A percentile compares a stretch with the other conserved stretches of the same genome.
Conservation (phyloP, 2,888 invertebrate species). For the Epirrhoe alternata region DNA sequence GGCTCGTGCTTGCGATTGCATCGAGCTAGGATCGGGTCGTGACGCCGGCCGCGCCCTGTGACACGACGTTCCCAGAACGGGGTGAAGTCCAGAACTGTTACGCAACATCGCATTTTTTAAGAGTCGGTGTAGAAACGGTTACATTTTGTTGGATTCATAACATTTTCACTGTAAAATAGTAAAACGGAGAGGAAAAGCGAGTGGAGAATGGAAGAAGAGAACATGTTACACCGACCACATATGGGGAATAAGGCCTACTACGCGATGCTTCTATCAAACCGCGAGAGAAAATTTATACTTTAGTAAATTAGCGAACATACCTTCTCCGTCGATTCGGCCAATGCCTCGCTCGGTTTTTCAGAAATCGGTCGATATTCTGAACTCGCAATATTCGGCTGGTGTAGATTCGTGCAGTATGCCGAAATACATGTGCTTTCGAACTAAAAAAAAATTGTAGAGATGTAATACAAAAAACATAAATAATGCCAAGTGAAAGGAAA, state of each 20-base stretch:
- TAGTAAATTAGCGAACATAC: too few relatives aligned
- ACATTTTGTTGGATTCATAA: not conserved
- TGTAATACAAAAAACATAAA: not conserved
- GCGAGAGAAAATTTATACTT: too few relatives aligned
- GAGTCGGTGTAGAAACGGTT: not conserved
- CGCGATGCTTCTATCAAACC: too few relatives aligned
- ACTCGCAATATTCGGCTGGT: slow-evolving; percentile 24
- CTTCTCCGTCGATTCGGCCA: slow-evolving; percentile 1
- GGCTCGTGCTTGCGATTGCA: slow-evolving; percentile 60
- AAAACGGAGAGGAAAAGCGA: too few relatives aligned
- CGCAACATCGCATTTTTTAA: slow-evolving; percentile 46
- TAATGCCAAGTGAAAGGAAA: too few relatives aligned
- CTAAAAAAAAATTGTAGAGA: slow-evolving; percentile 29
- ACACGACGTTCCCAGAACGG: slow-evolving; percentile 45
- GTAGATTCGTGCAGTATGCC: slow-evolving; percentile 50
- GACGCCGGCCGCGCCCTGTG: slow-evolving; percentile 53
- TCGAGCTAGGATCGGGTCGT: slow-evolving; percentile 57
- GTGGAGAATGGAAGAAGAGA: too few relatives aligned
- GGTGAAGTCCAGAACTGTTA: slow-evolving; percentile 48
- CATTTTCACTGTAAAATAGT: too few relatives aligned
- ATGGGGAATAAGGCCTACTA: too few relatives aligned
- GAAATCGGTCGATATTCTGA: slow-evolving; percentile 4
- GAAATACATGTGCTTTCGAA: slow-evolving; percentile 52
- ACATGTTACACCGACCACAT: too few relatives aligned
- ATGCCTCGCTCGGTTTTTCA: slow-evolving; percentile 13